Base-by-base conservation (phyloP, 2,797 vertebrate species). In the Oceanodroma leucorhoa region DNA sequence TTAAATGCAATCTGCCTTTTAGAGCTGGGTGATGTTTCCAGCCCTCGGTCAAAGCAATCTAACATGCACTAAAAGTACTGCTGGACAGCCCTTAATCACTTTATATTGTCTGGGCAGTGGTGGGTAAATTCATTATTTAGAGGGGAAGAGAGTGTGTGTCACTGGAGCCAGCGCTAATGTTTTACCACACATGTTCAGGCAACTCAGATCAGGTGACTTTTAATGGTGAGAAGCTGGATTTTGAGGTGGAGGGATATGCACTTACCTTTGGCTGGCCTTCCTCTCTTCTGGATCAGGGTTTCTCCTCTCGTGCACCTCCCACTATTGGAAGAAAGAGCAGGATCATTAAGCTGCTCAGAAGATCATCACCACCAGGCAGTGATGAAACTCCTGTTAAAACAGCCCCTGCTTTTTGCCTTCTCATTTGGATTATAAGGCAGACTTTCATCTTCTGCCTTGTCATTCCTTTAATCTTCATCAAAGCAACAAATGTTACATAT, bases 51-150 rank as follows among this genome's bases (percentile, higher is more conserved):
- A 96, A 77, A 93, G 91, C 95, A 97, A 86, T 95, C 88, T 81
- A 89, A 93, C 84, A 38, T 69, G 61, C 14, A 16, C 77, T 90
- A 26, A 69, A 90, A 87, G 77, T 75, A 65, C 82, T 91, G 61
- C 60, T n/a, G 89, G 87, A 69, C 57, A 83, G 79, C 73, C 50
- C 66, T 89, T 95, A 93, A 96, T 95, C 92, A 90, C 86, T 92
- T 75, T 26, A 41, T 77, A 29, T 86, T 90, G 89, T 79, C 62
- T 73, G 48, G 77, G 77, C 67, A 50, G 51, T 48, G 67, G 45
- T 89, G 83, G 83, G 54, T 92, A 73, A 89, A 93, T 92, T 90
- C 38, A 80, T 95, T 93, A 87, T 83, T 96, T 92, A 72, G 62
- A 72, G 78, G 18, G 45, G 19, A 87, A 84, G 53, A 36, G 8